Percentiles rank a stretch among this genome's conserved stretches.
Evolutionary conservation across 2,113 vertebrate genomes (phyloP).

Genomic region (Lepus americanus): DNA sequence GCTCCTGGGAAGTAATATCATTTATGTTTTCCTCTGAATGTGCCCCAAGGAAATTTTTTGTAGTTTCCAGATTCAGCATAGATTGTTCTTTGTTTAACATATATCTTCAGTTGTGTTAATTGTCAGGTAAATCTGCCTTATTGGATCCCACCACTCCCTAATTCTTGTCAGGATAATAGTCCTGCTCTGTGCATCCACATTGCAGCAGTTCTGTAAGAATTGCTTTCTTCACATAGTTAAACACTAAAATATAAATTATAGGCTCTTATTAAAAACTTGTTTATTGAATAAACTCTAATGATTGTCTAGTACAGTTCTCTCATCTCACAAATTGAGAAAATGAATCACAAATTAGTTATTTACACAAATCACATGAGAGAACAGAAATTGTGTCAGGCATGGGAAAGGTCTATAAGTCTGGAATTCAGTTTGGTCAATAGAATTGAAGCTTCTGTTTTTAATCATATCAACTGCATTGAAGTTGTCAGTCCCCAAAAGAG

Average conservation of each 20-base stretch:
- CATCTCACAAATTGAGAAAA: background rate
- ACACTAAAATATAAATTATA: background rate
- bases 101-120: background rate
- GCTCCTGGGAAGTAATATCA: background rate
- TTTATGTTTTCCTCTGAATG: slow-evolving; percentile 1
- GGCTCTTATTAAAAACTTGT: background rate
- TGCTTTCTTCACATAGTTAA: background rate
- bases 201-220: background rate
- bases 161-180: background rate
- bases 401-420: background rate
- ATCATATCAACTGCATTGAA: background rate
- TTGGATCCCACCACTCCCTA: background rate
- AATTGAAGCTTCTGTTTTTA: background rate
- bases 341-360: slow-evolving; percentile 43
- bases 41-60: background rate
- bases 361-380: background rate
- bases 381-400: background rate
- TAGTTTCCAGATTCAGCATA: background rate
- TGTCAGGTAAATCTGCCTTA: background rate
- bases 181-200: background rate
- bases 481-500: background rate
- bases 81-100: background rate
- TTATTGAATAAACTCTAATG: background rate
- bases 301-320: background rate
- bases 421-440: background rate